A percentile compares a stretch with the other conserved stretches of the same genome.
Evolutionary conservation across 2,797 vertebrate species (phyloP).

Genomic region (Simalia tracyae): DNA sequence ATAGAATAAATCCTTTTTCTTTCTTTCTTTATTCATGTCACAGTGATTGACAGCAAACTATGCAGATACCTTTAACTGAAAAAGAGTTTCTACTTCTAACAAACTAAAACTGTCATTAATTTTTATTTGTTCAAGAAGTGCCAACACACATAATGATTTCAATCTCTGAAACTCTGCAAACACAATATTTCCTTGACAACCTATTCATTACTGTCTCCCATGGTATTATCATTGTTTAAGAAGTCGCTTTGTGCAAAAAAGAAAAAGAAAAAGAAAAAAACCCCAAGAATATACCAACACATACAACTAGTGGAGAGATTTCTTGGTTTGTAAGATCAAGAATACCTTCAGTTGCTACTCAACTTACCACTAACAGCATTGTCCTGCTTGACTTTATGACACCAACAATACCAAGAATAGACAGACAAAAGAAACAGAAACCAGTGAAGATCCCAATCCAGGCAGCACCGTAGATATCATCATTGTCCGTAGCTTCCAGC

Average conservation of each 20-base stretch:
- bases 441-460: constrained; percentile 84
- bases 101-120: not conserved
- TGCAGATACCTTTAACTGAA: not conserved
- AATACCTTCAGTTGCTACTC: not conserved
- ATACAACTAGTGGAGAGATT: not conserved
- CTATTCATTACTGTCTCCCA: not conserved
- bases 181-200: not conserved
- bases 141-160: not conserved
- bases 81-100: not conserved
- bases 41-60: constrained; percentile 14
- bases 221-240: not conserved
- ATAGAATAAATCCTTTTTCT: not conserved
- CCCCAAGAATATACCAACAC: not conserved
- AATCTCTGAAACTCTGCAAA: not conserved
- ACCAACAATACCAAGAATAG: constrained; percentile 74
- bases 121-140: constrained; percentile 19
- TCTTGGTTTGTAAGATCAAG: not conserved
- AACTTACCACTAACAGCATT: constrained; percentile 76
- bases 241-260: not conserved
- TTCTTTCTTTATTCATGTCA: not conserved
- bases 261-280: too few relatives aligned
- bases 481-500: constrained; percentile 72
- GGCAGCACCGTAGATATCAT: constrained; percentile 75
- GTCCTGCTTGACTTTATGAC: constrained; percentile 73
- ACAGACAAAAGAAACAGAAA: constrained; percentile 76